Evolutionary conservation across 1,140 invertebrate species (phyloP), one percentile per base, ranked within the genome.

Genomic region (Apolygus lucorum): DNA sequence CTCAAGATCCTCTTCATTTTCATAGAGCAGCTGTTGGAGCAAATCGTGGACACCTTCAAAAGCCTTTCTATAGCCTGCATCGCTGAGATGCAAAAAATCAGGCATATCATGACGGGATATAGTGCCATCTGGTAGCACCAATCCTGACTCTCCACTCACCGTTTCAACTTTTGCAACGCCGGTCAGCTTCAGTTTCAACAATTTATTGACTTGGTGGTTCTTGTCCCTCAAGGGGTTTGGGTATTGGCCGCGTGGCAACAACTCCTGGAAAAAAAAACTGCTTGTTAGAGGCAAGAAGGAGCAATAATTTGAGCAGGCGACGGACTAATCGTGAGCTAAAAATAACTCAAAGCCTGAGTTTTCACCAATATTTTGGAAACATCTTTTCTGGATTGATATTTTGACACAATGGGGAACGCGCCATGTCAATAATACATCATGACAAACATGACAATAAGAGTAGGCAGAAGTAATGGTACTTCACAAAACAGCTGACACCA

Each of bases 71-170:
- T 92, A 92, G 52, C 91, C 92, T 66, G 86, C 81, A 79, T 89
- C 88, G 1, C 90, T 93, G 29, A 93, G 83, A 76, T 93, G 89
- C 28, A 94, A 82, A 79, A 93, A 95, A 79, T 96, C 93, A 76
- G 88, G 86, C 89, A 95, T 91, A 77, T 95, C 92, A 75, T 87
- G 87, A 76, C 91, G 89, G 77, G 87, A 90, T 68, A 95, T 92
- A 25, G 84, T 86, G 8, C 89, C 90, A 79, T 92, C 89, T 52
- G 82, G 81, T 75, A 89, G 86, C 42, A 93, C 83, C 73, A 91
- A 84, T 26, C 87, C 87, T 75, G 90, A 87, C 75, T 91, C 89
- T 73, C 90, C 88, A 70, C 80, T 78, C 49, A 91, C 84, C 68
- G 88, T 82, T 80, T 90, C 88, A 21, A 88, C 85, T 77, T 86